phyloP scores from a whole-genome alignment of 2,113 vertebrate genomes.

The Falco punctatus region DNA sequence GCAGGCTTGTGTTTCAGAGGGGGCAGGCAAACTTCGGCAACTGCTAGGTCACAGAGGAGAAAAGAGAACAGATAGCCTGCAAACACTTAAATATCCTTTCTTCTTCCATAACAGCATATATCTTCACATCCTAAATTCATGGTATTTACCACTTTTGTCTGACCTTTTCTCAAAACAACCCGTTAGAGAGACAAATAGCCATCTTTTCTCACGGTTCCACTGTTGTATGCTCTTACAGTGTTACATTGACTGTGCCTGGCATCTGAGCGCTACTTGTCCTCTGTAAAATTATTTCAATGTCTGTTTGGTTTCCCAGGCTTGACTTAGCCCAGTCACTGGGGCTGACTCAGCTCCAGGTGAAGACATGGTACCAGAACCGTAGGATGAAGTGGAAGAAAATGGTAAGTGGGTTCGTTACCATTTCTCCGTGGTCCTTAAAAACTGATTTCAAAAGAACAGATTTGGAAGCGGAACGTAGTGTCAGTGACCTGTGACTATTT shows the following conservation, averaged over 20 bases:
- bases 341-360: constrained; percentile 97
- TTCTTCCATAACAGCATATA: background rate
- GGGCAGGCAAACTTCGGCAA: background rate
- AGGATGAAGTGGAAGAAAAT: constrained; percentile 99
- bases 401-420: constrained; percentile 74
- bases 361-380: constrained; percentile 99
- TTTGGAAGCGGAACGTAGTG: background rate
- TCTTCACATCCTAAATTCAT: background rate
- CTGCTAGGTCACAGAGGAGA: background rate
- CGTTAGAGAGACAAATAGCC: background rate
- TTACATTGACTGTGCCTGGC: background rate
- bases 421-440: background rate
- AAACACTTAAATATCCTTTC: background rate
- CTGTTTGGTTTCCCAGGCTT: constrained; percentile 77
- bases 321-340: constrained; percentile 95
- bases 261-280: background rate
- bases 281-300: background rate
- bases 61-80: background rate
- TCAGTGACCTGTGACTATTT: background rate
- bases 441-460: background rate
- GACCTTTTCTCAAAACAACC: background rate
- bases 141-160: background rate
- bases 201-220: background rate
- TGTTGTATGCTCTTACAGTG: background rate
- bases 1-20: background rate